A percentile compares a stretch with the other conserved stretches of the same genome.
Conservation (phyloP, 53 echinoderm and acorn worm genomes). For the Hippasteria phrygiana region DNA sequence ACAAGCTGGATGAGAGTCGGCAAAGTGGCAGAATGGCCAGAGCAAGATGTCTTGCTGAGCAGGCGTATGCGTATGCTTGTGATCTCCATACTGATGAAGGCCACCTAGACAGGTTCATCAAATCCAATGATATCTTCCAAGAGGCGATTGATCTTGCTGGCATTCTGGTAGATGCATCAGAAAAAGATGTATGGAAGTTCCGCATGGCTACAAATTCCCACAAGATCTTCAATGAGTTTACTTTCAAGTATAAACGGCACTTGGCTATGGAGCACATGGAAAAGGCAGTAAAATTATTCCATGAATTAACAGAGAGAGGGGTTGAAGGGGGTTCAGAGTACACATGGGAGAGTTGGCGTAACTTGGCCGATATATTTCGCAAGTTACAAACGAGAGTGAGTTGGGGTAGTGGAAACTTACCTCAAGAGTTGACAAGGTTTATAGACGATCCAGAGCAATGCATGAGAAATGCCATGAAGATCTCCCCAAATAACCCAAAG, state of each 20-base stretch:
- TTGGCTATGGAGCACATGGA: neutral
- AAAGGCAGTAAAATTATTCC: neutral
- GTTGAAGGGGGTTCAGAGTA: neutral
- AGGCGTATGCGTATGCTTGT: constrained; percentile 38
- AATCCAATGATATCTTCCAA: constrained; percentile 40
- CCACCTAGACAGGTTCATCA: neutral
- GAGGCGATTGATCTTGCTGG: constrained; percentile 24
- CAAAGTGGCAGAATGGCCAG: neutral
- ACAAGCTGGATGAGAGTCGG: neutral
- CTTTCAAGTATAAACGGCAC: neutral
- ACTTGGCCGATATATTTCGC: constrained; percentile 53
- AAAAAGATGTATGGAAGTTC: constrained; percentile 51
- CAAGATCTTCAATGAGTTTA: constrained; percentile 26
- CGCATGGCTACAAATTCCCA: constrained; percentile 4
- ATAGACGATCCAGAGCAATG: constrained; percentile 38
- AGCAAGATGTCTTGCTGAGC: constrained; percentile 50
- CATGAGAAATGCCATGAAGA: constrained; percentile 16
- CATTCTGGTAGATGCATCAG: neutral
- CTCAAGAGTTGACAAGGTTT: neutral
- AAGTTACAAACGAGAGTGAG: neutral
- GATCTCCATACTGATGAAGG: constrained; percentile 38
- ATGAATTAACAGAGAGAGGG: neutral
- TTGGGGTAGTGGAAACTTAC: neutral
- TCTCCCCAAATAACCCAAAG: neutral
- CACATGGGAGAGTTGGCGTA: constrained; percentile 34